These are phyloP conservation scores for Eunapius fragilis DNA, from an alignment of 37 sponge, comb jelly and placozoan species.

Conservation along the genomic window DNA sequence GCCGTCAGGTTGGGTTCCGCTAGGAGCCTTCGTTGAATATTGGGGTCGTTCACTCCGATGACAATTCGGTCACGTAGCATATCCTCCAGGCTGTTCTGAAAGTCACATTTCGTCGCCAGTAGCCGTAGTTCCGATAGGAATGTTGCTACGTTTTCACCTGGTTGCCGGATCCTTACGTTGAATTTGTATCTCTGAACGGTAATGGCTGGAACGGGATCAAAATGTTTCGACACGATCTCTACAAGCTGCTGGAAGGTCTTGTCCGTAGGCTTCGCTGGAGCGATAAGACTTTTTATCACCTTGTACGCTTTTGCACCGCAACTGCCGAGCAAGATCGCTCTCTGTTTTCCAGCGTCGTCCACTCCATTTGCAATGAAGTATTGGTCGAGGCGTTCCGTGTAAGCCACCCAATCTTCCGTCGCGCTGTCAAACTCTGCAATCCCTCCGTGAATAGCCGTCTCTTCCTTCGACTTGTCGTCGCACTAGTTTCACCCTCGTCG, in stretches of 20 bases:
- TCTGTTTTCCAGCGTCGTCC: slow-evolving; percentile 28
- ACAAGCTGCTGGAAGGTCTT: no score
- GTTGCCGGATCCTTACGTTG: slow-evolving; percentile 15
- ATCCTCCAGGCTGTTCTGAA: neutral
- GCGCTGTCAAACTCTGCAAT: slow-evolving; percentile 2
- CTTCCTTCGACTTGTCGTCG: neutral
- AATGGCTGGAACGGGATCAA: slow-evolving; percentile 8
- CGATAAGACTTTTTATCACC: slow-evolving; percentile 19
- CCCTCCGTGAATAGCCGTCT: neutral
- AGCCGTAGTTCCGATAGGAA: slow-evolving; percentile 15
- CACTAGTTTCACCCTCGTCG: neutral
- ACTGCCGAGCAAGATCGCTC: slow-evolving; percentile 19
- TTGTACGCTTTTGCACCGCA: slow-evolving; percentile 28
- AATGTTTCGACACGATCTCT: slow-evolving; percentile 15
- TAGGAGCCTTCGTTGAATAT: slow-evolving; percentile 1
- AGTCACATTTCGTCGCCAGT: slow-evolving; percentile 9
- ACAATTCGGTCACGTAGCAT: slow-evolving; percentile 28
- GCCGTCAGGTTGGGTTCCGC: slow-evolving; percentile 19
- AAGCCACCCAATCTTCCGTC: slow-evolving; percentile 20
- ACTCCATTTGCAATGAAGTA: slow-evolving; percentile 43
- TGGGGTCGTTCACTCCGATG: slow-evolving; percentile 17
- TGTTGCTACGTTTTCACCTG: slow-evolving; percentile 14
- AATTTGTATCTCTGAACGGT: slow-evolving; percentile 33
- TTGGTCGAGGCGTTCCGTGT: slow-evolving; percentile 19
- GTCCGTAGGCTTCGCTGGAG: neutral